Conservation (phyloP, 2,888 invertebrate genomes). For the Hyles lineata region DNA sequence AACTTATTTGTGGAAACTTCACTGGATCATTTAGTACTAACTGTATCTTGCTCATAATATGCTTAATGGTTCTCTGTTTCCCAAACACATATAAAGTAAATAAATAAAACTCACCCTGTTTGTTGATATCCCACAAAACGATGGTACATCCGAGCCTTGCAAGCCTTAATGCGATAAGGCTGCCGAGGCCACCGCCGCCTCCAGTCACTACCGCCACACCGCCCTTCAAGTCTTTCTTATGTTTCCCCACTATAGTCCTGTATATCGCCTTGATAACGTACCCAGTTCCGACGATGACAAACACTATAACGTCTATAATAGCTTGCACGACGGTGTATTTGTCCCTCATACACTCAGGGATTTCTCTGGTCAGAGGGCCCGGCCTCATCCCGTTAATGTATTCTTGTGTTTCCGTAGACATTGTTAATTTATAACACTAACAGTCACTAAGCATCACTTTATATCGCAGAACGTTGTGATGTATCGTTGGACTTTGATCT, state of each 20-base stretch:
- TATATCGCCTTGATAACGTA: conserved; percentile 84
- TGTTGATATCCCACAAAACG: conserved; percentile 96
- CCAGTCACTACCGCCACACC: conserved; percentile 95
- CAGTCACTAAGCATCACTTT: conserved; percentile 59
- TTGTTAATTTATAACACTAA: conserved; percentile 41
- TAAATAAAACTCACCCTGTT: conserved; percentile 87
- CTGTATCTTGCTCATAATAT: no score
- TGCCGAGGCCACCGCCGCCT: conserved; percentile 94
- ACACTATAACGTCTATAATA: conserved; percentile 83
- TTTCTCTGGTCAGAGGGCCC: conserved; percentile 77
- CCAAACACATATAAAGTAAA: no score
- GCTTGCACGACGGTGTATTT: conserved; percentile 82
- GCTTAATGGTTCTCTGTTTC: no score
- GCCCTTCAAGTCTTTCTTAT: conserved; percentile 88
- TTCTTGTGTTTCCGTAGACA: conserved; percentile 73
- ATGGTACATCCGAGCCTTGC: conserved; percentile 91
- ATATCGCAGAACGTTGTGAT: conserved; percentile 39
- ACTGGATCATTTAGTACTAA: no score
- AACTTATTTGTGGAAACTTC: no score
- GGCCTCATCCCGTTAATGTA: conserved; percentile 74
- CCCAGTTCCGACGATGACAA: conserved; percentile 77
- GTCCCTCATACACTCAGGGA: conserved; percentile 79
- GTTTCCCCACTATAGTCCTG: conserved; percentile 86
- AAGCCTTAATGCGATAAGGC: conserved; percentile 89
- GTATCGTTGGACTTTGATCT: conserved; percentile 43